Evolutionary conservation across 2,888 invertebrate species (phyloP), one percentile per base, ranked within the genome.

Genomic region (Pammene fasciana): DNA sequence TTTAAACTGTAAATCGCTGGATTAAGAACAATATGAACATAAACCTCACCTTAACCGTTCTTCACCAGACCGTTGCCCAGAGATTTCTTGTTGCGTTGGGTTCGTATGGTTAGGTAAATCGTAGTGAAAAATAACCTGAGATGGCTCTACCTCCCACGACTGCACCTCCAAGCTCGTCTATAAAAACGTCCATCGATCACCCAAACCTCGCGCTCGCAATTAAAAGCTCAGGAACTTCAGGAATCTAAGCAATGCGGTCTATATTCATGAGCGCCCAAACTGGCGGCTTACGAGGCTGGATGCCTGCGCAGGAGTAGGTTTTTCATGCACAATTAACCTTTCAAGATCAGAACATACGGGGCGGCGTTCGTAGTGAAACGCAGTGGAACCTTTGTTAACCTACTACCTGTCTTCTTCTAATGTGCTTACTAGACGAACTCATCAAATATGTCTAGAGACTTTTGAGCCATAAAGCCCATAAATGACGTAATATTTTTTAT

Each of bases 251-350:
- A 78, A 88, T 86, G 75, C 78, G 79, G 84, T 88, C 82, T 86
- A 87, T 88, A 89, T 89, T 86, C 85, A 88, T 87, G 81, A 71
- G 79, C 84, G 83, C 76, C 81, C 82, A 81, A 87, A 87, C 86
- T 87, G 88, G 84, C 86, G 85, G 87, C 88, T 85, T 82, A 84
- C 80, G 72, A 74, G 79, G 81, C 79, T 68, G 81, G 84, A 89
- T 90, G 85, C 89, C 81, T 76, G 68, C 67, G 78, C 80, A 74
- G 73, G 85, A 83, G 85, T 26, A 10, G 10, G 45, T 89, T 89
- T 89, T 89, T 89, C 82, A 81, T 75, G 72, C 75, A 79, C 82
- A 88, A 88, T 88, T 89, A 88, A 85, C 82, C 54, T 54, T 54
- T 54, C 6, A 54, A 8, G 54, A 5, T 11, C 34, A n/a, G 34